phyloP scores from a whole-genome alignment of 2,113 vertebrate genomes.

The Psettodes erumei region DNA sequence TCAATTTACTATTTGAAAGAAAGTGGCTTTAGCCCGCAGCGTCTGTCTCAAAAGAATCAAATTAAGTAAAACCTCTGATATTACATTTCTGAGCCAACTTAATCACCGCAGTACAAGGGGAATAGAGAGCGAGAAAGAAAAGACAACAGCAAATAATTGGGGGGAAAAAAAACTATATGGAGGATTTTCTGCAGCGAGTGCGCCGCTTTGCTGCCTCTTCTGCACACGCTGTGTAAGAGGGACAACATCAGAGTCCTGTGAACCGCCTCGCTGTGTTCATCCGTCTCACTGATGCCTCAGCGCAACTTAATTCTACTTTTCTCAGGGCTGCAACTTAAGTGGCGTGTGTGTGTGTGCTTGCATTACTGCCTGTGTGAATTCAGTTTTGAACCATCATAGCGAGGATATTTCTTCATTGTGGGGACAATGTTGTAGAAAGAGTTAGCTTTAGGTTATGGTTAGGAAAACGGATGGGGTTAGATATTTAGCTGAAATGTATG shows the following conservation, averaged over 20 bases:
- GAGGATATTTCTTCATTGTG: background rate
- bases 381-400: background rate
- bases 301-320: constrained; percentile 12
- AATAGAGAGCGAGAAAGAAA: constrained; percentile 51
- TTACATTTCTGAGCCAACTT: constrained; percentile 77
- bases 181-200: constrained; percentile 42
- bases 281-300: constrained; percentile 4
- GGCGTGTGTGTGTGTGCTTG: background rate
- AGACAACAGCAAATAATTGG: constrained; percentile 63
- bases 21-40: constrained; percentile 68
- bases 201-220: constrained; percentile 39
- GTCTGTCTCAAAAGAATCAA: constrained; percentile 66
- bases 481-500: too few species aligned
- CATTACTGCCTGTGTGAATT: background rate
- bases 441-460: too few species aligned
- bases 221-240: constrained; percentile 21
- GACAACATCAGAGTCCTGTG: constrained; percentile 35
- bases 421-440: too few species aligned
- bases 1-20: constrained; percentile 75
- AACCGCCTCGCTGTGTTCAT: constrained; percentile 27
- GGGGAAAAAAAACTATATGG: constrained; percentile 56
- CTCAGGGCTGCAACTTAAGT: background rate
- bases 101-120: constrained; percentile 61
- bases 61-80: constrained; percentile 77
- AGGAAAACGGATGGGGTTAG: too few species aligned